phyloP scores from a whole-genome alignment of 2,888 invertebrate species.

The Meiosimyza decipiens region DNA sequence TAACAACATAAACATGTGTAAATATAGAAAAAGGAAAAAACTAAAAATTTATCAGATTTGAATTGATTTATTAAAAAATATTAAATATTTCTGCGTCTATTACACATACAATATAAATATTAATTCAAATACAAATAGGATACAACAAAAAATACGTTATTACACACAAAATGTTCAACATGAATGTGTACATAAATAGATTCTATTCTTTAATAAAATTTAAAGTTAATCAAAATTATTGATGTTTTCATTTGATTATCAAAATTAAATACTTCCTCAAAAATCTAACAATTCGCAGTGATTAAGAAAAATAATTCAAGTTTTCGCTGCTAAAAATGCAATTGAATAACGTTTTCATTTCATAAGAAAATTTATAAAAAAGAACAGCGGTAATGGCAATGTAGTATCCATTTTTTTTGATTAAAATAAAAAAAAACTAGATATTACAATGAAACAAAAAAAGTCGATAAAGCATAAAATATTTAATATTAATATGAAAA shows the following conservation, averaged over 20 bases:
- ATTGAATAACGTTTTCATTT: neutral
- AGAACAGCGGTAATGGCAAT: neutral
- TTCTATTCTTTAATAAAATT: conserved; percentile 45
- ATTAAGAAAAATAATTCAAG: too few relatives aligned
- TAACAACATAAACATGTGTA: conserved; percentile 34
- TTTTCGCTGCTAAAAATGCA: neutral
- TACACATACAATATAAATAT: conserved; percentile 41
- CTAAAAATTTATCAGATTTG: conserved; percentile 32
- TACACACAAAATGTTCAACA: conserved; percentile 47
- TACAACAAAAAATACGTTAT: conserved; percentile 36
- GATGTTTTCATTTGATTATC: conserved; percentile 21
- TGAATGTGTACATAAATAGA: conserved; percentile 55
- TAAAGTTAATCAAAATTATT: conserved; percentile 31
- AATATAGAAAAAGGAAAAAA: conserved; percentile 38
- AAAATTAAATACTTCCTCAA: conserved; percentile 25
- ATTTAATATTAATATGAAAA: conserved; percentile 14
- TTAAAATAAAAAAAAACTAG: conserved; percentile 5
- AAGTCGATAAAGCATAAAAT: conserved; percentile 31
- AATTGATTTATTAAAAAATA: conserved; percentile 25
- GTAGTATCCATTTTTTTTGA: neutral
- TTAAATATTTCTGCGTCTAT: conserved; percentile 32
- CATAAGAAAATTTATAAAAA: conserved; percentile 2
- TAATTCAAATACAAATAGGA: conserved; percentile 42
- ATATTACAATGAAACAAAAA: conserved; percentile 15
- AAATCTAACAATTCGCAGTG: too few relatives aligned